A percentile compares a stretch with the other conserved stretches of the same genome.
These are phyloP conservation scores for Lanius collurio DNA, from an alignment of 2,113 vertebrate species.

Conservation along the genomic window DNA sequence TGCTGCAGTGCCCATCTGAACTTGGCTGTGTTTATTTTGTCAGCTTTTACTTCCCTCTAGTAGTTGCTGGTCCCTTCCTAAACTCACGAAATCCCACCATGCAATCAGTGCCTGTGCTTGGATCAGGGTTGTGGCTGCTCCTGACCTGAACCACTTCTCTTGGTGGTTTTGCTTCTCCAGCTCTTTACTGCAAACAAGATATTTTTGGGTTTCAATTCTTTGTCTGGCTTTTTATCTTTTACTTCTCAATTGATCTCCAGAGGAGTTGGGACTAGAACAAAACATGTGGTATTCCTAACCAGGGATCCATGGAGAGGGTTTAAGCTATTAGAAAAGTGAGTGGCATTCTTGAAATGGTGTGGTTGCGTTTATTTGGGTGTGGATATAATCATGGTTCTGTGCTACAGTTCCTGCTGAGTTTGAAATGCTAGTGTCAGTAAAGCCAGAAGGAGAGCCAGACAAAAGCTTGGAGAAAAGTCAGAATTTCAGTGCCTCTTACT, in stretches of 20 bases:
- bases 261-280: not conserved
- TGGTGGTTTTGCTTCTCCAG: not conserved
- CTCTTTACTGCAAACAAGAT: not conserved
- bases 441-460: conserved; percentile 44
- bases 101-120: not conserved
- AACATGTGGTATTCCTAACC: not conserved
- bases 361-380: conserved; percentile 17
- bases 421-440: conserved; percentile 52
- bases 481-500: conserved; percentile 7
- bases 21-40: not conserved
- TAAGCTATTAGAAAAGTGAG: not conserved
- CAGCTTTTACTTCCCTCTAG: not conserved
- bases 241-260: not conserved
- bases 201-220: not conserved
- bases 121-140: not conserved
- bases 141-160: not conserved
- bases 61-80: not conserved
- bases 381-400: conserved; percentile 5
- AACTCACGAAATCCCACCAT: not conserved
- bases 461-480: conserved; percentile 51
- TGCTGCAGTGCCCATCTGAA: not conserved
- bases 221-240: not conserved
- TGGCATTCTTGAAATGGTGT: not conserved
- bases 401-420: conserved; percentile 28
- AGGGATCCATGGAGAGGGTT: not conserved